Conservation (phyloP, 2,888 invertebrate genomes). For the Nowickia ferox region DNA sequence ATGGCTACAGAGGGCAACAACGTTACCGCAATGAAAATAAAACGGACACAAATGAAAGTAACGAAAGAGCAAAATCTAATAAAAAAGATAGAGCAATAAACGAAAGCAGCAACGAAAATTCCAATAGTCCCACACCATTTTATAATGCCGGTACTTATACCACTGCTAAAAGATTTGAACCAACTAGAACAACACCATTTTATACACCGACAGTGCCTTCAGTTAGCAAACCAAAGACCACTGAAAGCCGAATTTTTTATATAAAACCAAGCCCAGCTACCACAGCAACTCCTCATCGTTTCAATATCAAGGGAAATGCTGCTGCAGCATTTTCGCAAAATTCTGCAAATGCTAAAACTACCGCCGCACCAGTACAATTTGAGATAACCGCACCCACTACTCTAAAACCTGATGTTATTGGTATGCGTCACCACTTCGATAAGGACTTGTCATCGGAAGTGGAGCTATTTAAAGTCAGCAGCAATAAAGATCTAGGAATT, state of each 20-base stretch:
- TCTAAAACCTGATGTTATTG: conserved; percentile 76
- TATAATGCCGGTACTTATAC: conserved; percentile 78
- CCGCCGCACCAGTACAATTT: conserved; percentile 64
- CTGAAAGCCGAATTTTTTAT: conserved; percentile 77
- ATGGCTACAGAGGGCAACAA: conserved; percentile 77
- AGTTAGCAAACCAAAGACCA: conserved; percentile 76
- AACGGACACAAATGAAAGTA: conserved; percentile 47
- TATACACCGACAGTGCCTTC: conserved; percentile 83
- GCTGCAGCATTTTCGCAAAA: conserved; percentile 74
- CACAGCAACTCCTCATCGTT: conserved; percentile 78
- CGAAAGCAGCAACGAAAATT: conserved; percentile 57
- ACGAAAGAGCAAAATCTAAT: conserved; percentile 73
- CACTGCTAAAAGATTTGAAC: conserved; percentile 80
- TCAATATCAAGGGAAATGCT: conserved; percentile 73
- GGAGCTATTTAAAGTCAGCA: conserved; percentile 61
- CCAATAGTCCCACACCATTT: conserved; percentile 76
- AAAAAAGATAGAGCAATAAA: conserved; percentile 54
- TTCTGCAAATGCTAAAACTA: conserved; percentile 72
- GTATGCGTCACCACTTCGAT: conserved; percentile 77
- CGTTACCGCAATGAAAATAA: conserved; percentile 77
- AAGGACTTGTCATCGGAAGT: conserved; percentile 63
- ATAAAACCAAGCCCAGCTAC: conserved; percentile 72
- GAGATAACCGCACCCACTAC: conserved; percentile 74
- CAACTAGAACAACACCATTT: conserved; percentile 81
- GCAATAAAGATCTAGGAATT: conserved; percentile 72